Base-by-base conservation (phyloP, 2,888 invertebrate genomes). In the Meiosimyza decipiens region DNA sequence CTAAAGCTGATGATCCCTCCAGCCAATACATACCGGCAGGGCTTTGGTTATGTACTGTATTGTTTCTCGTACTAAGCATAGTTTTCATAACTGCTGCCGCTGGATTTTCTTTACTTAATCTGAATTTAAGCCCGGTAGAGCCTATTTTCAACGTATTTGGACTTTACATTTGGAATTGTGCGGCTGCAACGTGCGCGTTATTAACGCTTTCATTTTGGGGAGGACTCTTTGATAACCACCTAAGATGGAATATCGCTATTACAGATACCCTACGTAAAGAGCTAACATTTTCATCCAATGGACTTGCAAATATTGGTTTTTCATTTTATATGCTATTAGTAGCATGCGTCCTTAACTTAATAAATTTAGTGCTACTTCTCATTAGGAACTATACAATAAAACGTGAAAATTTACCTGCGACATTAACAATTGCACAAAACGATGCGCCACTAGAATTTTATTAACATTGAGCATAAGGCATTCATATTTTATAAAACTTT, bases 101-200 rank as follows among this genome's bases (percentile, higher is more conserved):
- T 13, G 83, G 87, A 2, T 88, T 91, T 80, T 88, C 91, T 15
- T 80, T 90, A 12, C 88, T 90, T 81, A 92, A 92, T 82, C 88
- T 90, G 3, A 88, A 89, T 54, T 88, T 88, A 13, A 90, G 89
- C 80, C 92, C 92, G 2, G 87, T 90, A 6, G 89, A 91, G 82
- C 88, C 88, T 33, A 77, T 81, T 73, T 79, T 80, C 11, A 80
- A 80, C 57, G 75, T 80, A 18, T 86, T 88, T 72, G 91, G 91
- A 3, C 85, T 92, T 12, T 91, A 90, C 79, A 81, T 91, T 15
- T 92, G 91, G 89, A 91, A 91, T 81, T 87, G 85, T 6, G 78
- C 90, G 47, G 90, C 90, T 33, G 80, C 82, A 22, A 78, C 77
- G 59, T 79, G 75, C 50, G 78, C 81, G 16, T 68, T 87, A 6